Evolutionary conservation across 1,140 invertebrate genomes (phyloP).

Genomic region (Lucilia cuprina): DNA sequence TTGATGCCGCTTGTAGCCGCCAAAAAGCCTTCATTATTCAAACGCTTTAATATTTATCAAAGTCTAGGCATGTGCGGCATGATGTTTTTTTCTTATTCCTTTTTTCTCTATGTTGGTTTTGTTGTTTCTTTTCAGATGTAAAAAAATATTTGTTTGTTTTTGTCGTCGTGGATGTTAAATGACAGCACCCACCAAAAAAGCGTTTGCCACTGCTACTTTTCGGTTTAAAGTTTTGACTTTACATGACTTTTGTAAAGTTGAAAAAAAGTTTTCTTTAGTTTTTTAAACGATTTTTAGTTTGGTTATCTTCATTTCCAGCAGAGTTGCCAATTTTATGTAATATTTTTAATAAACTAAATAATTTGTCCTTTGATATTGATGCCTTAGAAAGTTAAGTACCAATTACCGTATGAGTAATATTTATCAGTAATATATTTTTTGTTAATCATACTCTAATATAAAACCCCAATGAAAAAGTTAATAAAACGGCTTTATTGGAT

Average conservation of each 20-base stretch:
- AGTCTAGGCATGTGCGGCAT: slow-evolving; percentile 21
- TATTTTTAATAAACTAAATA: not conserved
- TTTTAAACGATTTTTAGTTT: not conserved
- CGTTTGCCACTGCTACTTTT: slow-evolving; percentile 12
- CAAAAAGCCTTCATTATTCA: slow-evolving; percentile 32
- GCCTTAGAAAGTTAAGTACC: too few species aligned
- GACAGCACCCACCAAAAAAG: slow-evolving; percentile 24
- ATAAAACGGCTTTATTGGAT: too few species aligned
- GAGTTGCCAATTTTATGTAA: not conserved
- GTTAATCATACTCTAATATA: too few species aligned
- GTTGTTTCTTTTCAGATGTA: not conserved
- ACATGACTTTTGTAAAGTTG: slow-evolving; percentile 16
- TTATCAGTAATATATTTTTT: too few species aligned
- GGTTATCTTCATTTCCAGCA: not conserved
- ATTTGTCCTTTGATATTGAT: too few species aligned
- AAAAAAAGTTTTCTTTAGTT: not conserved
- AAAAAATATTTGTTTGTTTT: not conserved
- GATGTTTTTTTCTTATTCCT: not conserved
- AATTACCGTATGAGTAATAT: too few species aligned
- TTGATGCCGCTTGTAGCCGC: slow-evolving; percentile 27
- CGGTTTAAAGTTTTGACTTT: slow-evolving; percentile 11
- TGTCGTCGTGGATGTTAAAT: slow-evolving; percentile 18
- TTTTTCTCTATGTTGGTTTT: not conserved
- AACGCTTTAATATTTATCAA: slow-evolving; percentile 30
- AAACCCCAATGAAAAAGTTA: too few species aligned